Evolutionary conservation across 2,888 invertebrate species (phyloP), one percentile per base, ranked within the genome.

Genomic region (Melanophora roralis): DNA sequence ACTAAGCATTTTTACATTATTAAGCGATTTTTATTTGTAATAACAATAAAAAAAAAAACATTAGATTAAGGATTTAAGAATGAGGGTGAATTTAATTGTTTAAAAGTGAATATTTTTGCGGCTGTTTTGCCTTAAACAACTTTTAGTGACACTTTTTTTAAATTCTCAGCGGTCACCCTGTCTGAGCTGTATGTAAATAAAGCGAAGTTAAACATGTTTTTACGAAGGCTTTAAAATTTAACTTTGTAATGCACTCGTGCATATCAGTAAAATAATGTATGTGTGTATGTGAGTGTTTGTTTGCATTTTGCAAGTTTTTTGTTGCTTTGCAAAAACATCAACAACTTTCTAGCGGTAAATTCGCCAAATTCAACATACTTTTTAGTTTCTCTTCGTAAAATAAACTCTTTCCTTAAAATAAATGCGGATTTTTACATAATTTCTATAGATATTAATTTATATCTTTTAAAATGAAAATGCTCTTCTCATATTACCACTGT

Each of bases 131-230:
- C n/a, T n/a, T n/a, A n/a, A n/a, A n/a, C n/a, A n/a, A n/a, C n/a
- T n/a, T n/a, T n/a, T n/a, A n/a, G n/a, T n/a, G n/a, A n/a, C n/a
- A n/a, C n/a, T n/a, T n/a, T n/a, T n/a, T n/a, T n/a, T n/a, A n/a
- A n/a, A n/a, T n/a, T n/a, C n/a, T n/a, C n/a, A n/a, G n/a, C n/a
- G n/a, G n/a, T n/a, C n/a, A n/a, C n/a, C n/a, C n/a, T n/a, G n/a
- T n/a, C 14, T 23, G 27, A 23, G 9, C 36, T 23, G 19, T 40
- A 65, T 49, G 38, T 65, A 57, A 49, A 57, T 73, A 47, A 76
- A 57, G 67, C 34, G 67, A 74, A 73, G 45, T 45, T 32, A 57
- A 76, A 80, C 62, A 64, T 80, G 72, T 38, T 77, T 45, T 57
- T 53, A 76, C 67, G 76, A 72, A 72, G 57, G 53, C 69, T 16